Evolutionary conservation across 2,888 invertebrate species (phyloP), one percentile per base, ranked within the genome.

Genomic region (Ligdia adustata): DNA sequence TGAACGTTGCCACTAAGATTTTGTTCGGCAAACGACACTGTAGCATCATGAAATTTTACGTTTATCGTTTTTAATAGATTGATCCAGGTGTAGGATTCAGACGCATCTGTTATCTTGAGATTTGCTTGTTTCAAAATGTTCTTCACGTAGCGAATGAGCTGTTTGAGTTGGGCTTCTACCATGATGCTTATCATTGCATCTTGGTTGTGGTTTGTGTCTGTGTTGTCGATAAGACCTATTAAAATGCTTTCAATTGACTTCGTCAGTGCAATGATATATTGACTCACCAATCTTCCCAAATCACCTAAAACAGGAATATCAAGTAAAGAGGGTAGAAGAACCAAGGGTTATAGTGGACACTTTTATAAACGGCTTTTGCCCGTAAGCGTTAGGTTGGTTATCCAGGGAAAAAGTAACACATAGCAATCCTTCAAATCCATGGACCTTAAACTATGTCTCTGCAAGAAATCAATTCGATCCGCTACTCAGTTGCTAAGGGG

Each of bases 41-140:
- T 27, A n/a, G 27, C 18, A 6, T 37, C 37, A 16, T 26, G 27
- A 9, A 37, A 27, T 27, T 27, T 37, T 6, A 27, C 37, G 14
- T 27, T 37, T 2, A 37, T 28, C 1, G 11, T 26, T 37, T 37
- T 37, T n/a, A 37, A n/a, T 11, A 37, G 12, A 27, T 37, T 27
- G 15, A 37, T 11, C 27, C 16, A 37, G n/a, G n/a, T 16, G 16
- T 16, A 18, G 5, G 37, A 7, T 11, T 27, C 12, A 6, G 16
- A 27, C 1, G 16, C 18, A n/a, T 27, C 37, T 2, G 27, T 37
- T 4, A 27, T 16, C 15, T 37, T 37, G 7, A 16, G 4, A 12
- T 28, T 27, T 3, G 5, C 37, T n/a, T n/a, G 16, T 16, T 16
- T 9, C 14, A 15, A 4, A 37, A 27, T 15, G 16, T 37, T 37